Conservation (phyloP, 2,888 invertebrate species). For the Erebia ligea region DNA sequence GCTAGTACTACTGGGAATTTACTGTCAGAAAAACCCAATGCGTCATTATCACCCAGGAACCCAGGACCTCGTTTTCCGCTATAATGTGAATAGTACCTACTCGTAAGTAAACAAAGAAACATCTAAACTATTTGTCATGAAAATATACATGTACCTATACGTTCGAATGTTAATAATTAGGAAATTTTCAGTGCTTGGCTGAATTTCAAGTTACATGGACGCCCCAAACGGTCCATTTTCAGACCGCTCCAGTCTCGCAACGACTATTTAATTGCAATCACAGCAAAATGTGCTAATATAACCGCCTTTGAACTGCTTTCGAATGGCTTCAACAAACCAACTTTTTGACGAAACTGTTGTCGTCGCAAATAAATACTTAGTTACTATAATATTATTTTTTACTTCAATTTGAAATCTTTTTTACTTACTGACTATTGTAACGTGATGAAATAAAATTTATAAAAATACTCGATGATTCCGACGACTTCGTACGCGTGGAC, state of each 20-base stretch:
- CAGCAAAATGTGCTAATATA: constrained; percentile 25
- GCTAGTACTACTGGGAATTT: too few species aligned
- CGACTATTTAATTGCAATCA: constrained; percentile 33
- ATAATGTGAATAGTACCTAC: too few species aligned
- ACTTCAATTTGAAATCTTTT: neutral
- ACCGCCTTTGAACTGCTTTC: constrained; percentile 7
- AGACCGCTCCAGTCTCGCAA: constrained; percentile 21
- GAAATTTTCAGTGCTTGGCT: constrained; percentile 27
- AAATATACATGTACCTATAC: neutral
- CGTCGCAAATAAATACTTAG: neutral
- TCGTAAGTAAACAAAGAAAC: too few species aligned
- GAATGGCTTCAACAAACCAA: constrained; percentile 3
- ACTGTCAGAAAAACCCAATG: too few species aligned
- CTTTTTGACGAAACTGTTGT: neutral
- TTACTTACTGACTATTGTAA: too few species aligned
- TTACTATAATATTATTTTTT: neutral
- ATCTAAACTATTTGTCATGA: neutral
- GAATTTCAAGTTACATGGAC: constrained; percentile 29
- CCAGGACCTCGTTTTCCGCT: too few species aligned
- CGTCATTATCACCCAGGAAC: too few species aligned
- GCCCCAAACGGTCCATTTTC: constrained; percentile 9
- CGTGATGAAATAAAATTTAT: too few species aligned
- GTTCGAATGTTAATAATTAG: constrained; percentile 17
- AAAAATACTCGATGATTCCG: too few species aligned
- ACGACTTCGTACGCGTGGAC: too few species aligned